phyloP scores from a whole-genome alignment of 2,113 vertebrate species.

The Lamprotornis superbus region DNA sequence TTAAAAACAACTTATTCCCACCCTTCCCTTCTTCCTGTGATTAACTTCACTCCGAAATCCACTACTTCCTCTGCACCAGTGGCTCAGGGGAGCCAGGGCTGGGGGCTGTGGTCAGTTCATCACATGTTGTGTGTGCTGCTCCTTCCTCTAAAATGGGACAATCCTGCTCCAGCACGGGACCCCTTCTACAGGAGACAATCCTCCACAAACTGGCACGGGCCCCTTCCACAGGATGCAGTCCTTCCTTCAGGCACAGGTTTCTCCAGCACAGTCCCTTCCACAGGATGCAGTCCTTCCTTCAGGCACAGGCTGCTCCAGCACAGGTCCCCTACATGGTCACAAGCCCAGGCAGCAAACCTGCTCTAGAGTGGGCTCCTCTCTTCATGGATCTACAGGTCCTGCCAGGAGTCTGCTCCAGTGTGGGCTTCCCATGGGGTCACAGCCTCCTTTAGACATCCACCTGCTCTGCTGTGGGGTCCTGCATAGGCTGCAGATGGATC shows the following conservation, averaged over 20 bases:
- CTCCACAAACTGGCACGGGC: not conserved
- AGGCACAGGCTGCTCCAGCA: not conserved
- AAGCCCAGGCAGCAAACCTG: not conserved
- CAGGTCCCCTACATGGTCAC: rapidly evolving
- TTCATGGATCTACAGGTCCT: not conserved
- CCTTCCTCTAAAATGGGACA: not conserved
- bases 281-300: not conserved
- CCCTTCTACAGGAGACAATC: not conserved
- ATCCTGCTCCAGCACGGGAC: not conserved
- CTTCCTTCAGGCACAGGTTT: not conserved
- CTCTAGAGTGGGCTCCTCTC: not conserved
- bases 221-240: too few species aligned
- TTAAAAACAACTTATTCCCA: not conserved
- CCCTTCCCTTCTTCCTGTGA: not conserved
- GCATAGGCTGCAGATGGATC: not conserved
- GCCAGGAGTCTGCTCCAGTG: not conserved
- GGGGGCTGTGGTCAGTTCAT: not conserved
- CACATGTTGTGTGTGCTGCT: not conserved
- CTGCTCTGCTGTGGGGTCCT: not conserved
- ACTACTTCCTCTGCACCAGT: not conserved
- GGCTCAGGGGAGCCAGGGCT: not conserved
- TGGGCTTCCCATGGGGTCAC: not conserved
- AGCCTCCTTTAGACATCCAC: not conserved
- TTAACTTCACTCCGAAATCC: not conserved
- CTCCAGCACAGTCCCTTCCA: not conserved